These are phyloP conservation scores for Turritopsis dohrnii DNA, from an alignment of 30 jellyfish, hydroid and myxozoan species.

Conservation along the genomic window DNA sequence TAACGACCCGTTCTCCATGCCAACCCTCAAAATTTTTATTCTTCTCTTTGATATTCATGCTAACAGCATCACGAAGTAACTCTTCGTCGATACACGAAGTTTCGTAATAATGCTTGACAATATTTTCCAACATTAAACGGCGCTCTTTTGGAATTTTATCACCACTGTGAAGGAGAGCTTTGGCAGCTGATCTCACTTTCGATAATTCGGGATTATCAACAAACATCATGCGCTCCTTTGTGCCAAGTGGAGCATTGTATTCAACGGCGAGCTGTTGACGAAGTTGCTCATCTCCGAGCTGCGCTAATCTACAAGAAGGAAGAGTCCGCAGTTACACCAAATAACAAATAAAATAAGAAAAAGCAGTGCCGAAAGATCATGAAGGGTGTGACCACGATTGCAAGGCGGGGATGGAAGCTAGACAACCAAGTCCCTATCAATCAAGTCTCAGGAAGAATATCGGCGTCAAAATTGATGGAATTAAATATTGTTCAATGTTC, in stretches of 20 bases:
- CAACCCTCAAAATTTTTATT: constrained; percentile 46
- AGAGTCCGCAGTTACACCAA: too few relatives aligned
- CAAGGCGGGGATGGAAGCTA: too few relatives aligned
- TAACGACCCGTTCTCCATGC: constrained; percentile 84
- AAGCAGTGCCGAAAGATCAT: too few relatives aligned
- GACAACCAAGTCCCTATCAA: too few relatives aligned
- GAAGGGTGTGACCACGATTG: too few relatives aligned
- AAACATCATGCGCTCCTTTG: constrained; percentile 11
- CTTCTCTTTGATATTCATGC: constrained; percentile 35
- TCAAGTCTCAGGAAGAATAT: too few relatives aligned
- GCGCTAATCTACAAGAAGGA: constrained; percentile 37
- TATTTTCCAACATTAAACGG: constrained; percentile 26
- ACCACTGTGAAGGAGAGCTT: constrained; percentile 56
- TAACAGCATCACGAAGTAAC: constrained; percentile 32
- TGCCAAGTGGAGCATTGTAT: constrained; percentile 65
- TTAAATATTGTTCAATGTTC: too few relatives aligned
- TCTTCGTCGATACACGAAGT: constrained; percentile 27
- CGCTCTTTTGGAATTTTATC: constrained; percentile 61
- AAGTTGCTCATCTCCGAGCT: constrained; percentile 56
- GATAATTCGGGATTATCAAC: constrained; percentile 45
- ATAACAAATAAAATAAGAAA: neutral
- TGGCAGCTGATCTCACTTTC: constrained; percentile 83
- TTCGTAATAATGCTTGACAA: constrained; percentile 29
- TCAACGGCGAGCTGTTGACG: constrained; percentile 60
- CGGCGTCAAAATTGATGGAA: too few relatives aligned